Base-by-base conservation (phyloP, 1,140 invertebrate genomes). In the Chironomus tepperi region DNA sequence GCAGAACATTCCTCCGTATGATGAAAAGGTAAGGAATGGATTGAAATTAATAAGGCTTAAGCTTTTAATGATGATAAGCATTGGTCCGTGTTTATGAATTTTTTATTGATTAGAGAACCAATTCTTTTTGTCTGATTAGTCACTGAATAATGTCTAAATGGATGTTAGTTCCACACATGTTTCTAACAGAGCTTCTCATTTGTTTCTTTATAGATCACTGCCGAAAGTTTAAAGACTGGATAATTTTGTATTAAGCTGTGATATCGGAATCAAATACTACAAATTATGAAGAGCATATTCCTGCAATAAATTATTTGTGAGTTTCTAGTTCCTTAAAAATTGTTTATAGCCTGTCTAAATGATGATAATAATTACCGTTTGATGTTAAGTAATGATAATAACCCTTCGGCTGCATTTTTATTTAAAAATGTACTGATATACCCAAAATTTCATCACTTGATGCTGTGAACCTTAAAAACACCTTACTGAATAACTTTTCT, bases 351-450 rank as follows among this genome's bases (percentile, higher is more conserved):
- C 24, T 34, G 24, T 34, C 24, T 34, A 34, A 2, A 75, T 77
- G 74, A 77, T 77, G 77, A 77, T 76, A 76, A 76, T 75, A 77
- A 77, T 76, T 78, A 78, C 77, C 77, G 77, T 77, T 77, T 78
- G 77, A 78, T 76, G 43, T 74, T n/a, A 73, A 75, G 74, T 76
- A 73, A 74, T 73, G 67, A 74, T 73, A 75, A 76, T 73, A 77
- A 77, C 73, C 73, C 57, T 74, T 76, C 74, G 77, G 77, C 77
- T 78, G 77, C 75, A 75, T 76, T 76, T 74, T 77, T 65, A 74
- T 57, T 15, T 12, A 75, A 73, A 75, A 75, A 73, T 74, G 24
- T 42, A 74, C 42, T 74, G n/a, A 74, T 16, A 18, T 8, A 6
- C 42, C n/a, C 3, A 73, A 34, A 1, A 5, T 34, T 34, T 2